Base-by-base conservation (phyloP, 2,797 vertebrate genomes). In the Podargus strigoides region DNA sequence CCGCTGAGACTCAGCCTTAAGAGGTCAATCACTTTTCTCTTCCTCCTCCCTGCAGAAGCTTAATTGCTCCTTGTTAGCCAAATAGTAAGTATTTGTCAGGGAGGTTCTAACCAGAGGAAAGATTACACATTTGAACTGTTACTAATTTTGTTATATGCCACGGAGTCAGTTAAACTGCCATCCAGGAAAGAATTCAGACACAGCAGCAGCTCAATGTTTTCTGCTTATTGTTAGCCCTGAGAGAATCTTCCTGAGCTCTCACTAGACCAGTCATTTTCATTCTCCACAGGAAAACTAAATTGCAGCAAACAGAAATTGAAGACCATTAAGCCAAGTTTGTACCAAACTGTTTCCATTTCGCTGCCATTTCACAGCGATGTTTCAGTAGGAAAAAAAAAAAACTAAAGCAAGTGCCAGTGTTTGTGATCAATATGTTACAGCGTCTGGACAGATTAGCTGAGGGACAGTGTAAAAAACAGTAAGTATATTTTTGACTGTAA, bases 51-150 rank as follows among this genome's bases (percentile, higher is more conserved):
- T 77, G 52, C 83, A 87, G 80, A 75, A 89, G 73, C 63, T 92
- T 95, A 91, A 91, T 97, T 90, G 90, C 18, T 94, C 68, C 90
- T 94, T 83, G 63, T 92, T 96, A 93, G 58, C 22, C 74, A 92
- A 96, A 91, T 88, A 89, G 63, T 52, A 67, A 72, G 37, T 69
- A 52, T 92, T 91, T 95, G 73, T 86, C 60, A 82, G 73, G 59
- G 36, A 88, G 34, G 56, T 69, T 75, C 85, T 63, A 91, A 49
- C 47, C 58, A 44, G 73, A 92, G 88, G 72, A 94, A 86, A 85
- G 53, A 88, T 74, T 91, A 90, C 4, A 28, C 78, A 74, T 66
- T 85, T 89, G 44, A 95, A 93, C 83, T 87, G 68, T 90, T 87
- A 88, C 93, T 93, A 87, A 89, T 81, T 94, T 89, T 94, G 46